Percentiles rank a stretch among this genome's conserved stretches.
phyloP scores from a whole-genome alignment of 2,113 vertebrate species.

The rat (Rattus norvegicus) region DNA sequence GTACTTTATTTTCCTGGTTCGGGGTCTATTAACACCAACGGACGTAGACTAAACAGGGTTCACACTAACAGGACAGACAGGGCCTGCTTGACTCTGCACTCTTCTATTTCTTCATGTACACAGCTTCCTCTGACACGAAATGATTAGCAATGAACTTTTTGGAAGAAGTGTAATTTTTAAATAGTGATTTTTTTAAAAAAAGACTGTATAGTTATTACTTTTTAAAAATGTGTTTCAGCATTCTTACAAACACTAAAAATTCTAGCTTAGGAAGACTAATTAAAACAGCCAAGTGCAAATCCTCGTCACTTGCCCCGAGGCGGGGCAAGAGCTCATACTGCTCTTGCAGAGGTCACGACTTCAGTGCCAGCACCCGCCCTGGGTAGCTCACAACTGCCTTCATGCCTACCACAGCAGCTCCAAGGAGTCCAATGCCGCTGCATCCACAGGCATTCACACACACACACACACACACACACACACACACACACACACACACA shows the following conservation, averaged over 20 bases:
- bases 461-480: not conserved
- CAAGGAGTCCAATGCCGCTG: not conserved
- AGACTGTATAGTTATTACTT: not conserved
- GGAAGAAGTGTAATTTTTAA: not conserved
- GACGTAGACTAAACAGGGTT: not conserved
- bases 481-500: not conserved
- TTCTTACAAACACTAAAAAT: conserved; percentile 32
- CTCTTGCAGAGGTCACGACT: not conserved
- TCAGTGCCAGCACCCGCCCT: not conserved
- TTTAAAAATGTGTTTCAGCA: not conserved
- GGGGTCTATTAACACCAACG: not conserved
- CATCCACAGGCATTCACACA: not conserved
- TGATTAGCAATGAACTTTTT: conserved; percentile 37
- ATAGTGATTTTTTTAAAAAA: not conserved
- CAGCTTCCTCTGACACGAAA: not conserved
- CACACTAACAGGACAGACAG: not conserved
- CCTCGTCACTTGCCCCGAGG: no score
- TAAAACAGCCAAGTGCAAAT: not conserved
- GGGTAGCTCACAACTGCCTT: not conserved
- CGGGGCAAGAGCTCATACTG: not conserved
- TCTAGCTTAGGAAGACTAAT: not conserved
- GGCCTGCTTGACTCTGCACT: not conserved
- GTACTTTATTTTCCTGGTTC: not conserved
- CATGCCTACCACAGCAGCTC: not conserved
- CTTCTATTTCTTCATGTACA: not conserved